A percentile compares a stretch with the other conserved stretches of the same genome.
Conservation (phyloP, 2,797 vertebrate species). For the Malurus splendens region DNA sequence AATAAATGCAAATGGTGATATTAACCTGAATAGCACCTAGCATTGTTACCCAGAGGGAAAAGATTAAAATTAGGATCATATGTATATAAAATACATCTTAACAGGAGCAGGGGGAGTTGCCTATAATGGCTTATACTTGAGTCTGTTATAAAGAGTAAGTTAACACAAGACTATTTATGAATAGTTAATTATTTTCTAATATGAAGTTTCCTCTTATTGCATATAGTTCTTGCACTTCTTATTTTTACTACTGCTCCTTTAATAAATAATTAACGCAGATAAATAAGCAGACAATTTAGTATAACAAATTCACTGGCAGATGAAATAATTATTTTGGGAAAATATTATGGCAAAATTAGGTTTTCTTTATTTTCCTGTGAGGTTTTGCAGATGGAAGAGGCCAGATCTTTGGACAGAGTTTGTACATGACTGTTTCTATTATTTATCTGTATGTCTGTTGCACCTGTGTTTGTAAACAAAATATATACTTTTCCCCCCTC, state of each 20-base stretch:
- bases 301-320: neutral
- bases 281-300: neutral
- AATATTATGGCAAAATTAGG: neutral
- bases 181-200: neutral
- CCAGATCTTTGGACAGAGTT: neutral
- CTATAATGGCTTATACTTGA: slow-evolving; percentile 32
- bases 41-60: neutral
- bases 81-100: slow-evolving; percentile 45
- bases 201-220: neutral
- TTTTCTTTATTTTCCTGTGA: neutral
- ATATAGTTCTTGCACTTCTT: neutral
- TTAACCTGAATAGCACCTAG: slow-evolving; percentile 36
- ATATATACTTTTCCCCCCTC: no score
- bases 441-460: rapidly evolving
- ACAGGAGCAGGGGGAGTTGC: slow-evolving; percentile 3
- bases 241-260: neutral
- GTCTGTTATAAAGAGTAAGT: slow-evolving; percentile 1
- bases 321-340: neutral
- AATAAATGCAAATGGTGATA: neutral
- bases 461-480: neutral
- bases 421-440: neutral
- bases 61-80: neutral
- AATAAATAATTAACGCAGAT: neutral
- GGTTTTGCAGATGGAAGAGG: neutral
- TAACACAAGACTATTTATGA: neutral